Conservation (phyloP, 2,113 vertebrate species). For the Oreamnos americanus region DNA sequence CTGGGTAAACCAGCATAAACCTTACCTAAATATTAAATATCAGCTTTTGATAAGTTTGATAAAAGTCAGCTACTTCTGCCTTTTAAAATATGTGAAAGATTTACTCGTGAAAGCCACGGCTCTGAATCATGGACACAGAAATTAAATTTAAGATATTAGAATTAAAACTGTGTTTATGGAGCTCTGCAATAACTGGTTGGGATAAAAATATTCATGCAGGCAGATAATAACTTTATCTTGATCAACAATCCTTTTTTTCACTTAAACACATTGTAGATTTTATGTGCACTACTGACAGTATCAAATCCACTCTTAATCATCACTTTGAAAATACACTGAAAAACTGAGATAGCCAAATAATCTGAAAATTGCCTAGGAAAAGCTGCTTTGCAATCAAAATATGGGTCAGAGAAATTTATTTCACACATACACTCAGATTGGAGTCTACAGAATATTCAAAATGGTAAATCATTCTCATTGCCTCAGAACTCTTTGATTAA, state of each 20-base stretch:
- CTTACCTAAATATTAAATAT: background rate
- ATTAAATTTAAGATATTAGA: background rate
- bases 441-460: background rate
- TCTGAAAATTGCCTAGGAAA: background rate
- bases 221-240: background rate
- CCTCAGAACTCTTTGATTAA: background rate
- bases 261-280: background rate
- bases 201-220: background rate
- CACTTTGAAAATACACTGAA: background rate
- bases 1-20: background rate
- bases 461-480: background rate
- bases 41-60: background rate
- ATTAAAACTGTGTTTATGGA: background rate
- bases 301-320: background rate
- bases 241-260: background rate
- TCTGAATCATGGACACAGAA: background rate
- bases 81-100: background rate
- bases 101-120: background rate
- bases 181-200: background rate
- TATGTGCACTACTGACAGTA: background rate
- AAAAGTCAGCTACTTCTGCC: background rate
- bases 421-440: background rate
- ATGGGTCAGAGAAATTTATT: background rate
- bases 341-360: background rate
- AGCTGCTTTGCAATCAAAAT: background rate